phyloP scores from a whole-genome alignment of 2,113 vertebrate genomes.

The Nettapus auritus region DNA sequence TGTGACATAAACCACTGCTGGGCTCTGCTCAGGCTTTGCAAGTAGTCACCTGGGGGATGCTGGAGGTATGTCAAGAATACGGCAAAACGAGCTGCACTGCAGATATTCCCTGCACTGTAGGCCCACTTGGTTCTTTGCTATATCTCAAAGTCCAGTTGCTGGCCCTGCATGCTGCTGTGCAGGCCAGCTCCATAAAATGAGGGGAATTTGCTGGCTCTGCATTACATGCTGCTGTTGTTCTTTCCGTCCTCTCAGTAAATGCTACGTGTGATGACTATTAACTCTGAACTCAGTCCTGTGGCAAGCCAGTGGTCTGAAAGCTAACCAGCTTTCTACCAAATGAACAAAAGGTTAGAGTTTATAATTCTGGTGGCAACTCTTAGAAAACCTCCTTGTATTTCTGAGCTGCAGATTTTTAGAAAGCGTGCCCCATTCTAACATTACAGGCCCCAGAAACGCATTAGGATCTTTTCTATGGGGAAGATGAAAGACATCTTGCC shows the following conservation, averaged over 20 bases:
- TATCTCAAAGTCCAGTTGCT: not conserved
- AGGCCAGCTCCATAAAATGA: not conserved
- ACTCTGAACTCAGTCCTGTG: not conserved
- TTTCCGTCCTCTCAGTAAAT: not conserved
- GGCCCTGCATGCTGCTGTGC: not conserved
- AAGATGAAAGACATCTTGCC: not conserved
- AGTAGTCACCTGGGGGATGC: not conserved
- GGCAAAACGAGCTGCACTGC: not conserved
- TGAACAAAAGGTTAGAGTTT: not conserved
- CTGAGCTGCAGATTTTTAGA: not conserved
- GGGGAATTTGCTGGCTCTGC: conserved; percentile 16
- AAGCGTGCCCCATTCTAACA: not conserved
- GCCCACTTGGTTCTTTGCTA: not conserved
- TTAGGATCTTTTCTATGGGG: not conserved
- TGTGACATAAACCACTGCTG: not conserved
- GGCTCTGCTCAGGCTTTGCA: not conserved
- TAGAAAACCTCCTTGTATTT: not conserved
- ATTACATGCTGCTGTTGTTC: not conserved
- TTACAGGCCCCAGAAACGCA: not conserved
- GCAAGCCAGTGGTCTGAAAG: not conserved
- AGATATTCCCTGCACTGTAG: not conserved
- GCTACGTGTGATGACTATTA: not conserved
- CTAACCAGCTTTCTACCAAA: not conserved
- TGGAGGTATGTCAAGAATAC: not conserved
- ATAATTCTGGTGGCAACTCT: not conserved